Evolutionary conservation across 2,797 vertebrate species (phyloP).

Genomic region (Pangasius larnaudii): DNA sequence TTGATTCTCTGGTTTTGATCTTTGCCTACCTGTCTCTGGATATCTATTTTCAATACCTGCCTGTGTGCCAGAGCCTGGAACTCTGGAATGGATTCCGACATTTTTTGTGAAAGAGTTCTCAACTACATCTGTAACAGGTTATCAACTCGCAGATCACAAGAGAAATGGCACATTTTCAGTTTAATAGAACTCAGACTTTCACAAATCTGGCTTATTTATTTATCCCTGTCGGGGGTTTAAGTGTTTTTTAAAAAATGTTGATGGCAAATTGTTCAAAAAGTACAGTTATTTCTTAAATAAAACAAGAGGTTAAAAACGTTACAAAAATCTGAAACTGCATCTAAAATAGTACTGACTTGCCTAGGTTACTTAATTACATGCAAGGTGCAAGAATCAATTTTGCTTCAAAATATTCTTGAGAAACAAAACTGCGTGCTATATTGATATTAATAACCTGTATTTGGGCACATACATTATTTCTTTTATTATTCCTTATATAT

Average conservation of each 20-base stretch:
- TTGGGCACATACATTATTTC: not conserved
- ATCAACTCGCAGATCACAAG: not conserved
- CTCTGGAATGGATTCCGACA: not conserved
- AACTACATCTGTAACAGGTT: not conserved
- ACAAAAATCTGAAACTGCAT: constrained; percentile 31
- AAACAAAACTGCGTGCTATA: constrained; percentile 26
- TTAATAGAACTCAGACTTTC: constrained; percentile 15
- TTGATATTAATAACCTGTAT: constrained; percentile 5
- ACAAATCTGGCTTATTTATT: constrained; percentile 44
- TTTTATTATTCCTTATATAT: constrained; percentile 15
- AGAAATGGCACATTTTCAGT: constrained; percentile 25
- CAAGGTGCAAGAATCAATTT: constrained; percentile 35
- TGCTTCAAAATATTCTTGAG: constrained; percentile 15
- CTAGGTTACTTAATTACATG: constrained; percentile 26
- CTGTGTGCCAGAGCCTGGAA: not conserved
- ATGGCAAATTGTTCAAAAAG: constrained; percentile 35
- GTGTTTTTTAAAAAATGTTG: not conserved
- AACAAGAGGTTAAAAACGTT: constrained; percentile 44
- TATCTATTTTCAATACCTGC: not conserved
- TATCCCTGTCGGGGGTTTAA: constrained; percentile 25
- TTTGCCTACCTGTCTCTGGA: not conserved
- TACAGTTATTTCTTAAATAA: constrained; percentile 44
- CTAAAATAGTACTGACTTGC: constrained; percentile 21
- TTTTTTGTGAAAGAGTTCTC: not conserved
- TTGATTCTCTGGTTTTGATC: not conserved